Evolutionary conservation across 1,140 invertebrate genomes (phyloP), one percentile per base, ranked within the genome.

Genomic region (Drosophila aff.): DNA sequence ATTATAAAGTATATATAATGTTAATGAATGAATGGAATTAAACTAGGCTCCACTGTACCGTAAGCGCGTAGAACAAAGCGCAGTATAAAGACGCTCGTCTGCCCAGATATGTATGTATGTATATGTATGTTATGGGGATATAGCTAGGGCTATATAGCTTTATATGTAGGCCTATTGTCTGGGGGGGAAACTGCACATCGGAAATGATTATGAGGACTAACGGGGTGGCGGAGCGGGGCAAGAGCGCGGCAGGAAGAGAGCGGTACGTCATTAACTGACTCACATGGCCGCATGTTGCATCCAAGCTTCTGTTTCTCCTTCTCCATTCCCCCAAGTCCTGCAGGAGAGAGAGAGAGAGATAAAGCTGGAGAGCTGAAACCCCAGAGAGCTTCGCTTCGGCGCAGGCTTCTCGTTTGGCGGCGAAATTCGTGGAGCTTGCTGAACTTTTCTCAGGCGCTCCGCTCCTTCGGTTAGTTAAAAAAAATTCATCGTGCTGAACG

Each of bases 211-310:
- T 63, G 66, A 50, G 31, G 10, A 43, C 41, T 36, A 38, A 38
- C 46, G 28, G 31, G 16, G 13, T 9, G n/a, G 23, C 16, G 26
- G 44, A 38, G 36, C 31, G 36, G 46, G 33, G 47, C 41, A 62
- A 33, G 47, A 49, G 18, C 18, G 28, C 41, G 31, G 40, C n/a
- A 23, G 31, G n/a, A n/a, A 21, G 44, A 55, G 46, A 21, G 49
- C 15, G 66, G 61, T 43, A 43, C 78, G 78, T 76, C 79, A 85
- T 79, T 79, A 79, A 74, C 77, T 80, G 81, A 73, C 65, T 89
- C 84, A 89, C 79, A 85, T 86, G 74, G 81, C 74, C 84, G 85
- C 85, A 81, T 89, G 84, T 84, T 89, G 84, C 84, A 90, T 79
- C 69, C 74, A 84, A 61, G 67, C 21, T 46, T 68, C 66, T 66